Percentiles rank a stretch among this genome's conserved stretches.
These are phyloP conservation scores for Nesidiocoris tenuis DNA, from an alignment of 2,888 invertebrate genomes.

Conservation along the genomic window DNA sequence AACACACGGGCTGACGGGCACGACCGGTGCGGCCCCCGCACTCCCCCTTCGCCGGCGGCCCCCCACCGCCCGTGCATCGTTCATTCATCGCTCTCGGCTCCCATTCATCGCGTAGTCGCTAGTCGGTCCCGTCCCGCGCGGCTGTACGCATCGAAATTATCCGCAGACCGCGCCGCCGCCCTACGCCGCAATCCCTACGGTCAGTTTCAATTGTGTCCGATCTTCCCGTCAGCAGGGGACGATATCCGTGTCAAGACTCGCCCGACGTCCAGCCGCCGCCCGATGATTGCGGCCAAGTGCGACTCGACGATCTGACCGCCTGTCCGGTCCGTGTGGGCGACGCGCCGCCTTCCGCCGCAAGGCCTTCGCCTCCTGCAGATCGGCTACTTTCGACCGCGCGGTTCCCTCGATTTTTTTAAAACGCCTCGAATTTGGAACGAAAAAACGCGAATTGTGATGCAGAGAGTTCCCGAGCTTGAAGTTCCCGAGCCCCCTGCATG, in stretches of 20 bases:
- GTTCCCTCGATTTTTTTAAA: neutral
- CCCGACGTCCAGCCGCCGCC: too few species aligned
- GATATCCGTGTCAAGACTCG: too few species aligned
- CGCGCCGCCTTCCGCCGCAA: neutral
- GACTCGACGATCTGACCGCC: neutral
- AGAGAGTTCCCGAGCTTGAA: slow-evolving; percentile 43
- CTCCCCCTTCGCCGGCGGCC: neutral
- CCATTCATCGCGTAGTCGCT: neutral
- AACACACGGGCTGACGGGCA: too few species aligned
- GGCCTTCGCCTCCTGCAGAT: neutral
- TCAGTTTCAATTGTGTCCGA: too few species aligned
- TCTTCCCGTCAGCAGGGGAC: too few species aligned
- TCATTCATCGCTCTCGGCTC: neutral
- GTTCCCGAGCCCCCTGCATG: slow-evolving; percentile 37
- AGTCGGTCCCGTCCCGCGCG: neutral
- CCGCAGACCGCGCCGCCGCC: neutral
- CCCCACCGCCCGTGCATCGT: neutral
- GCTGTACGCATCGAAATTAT: neutral
- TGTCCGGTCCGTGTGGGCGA: neutral
- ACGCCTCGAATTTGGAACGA: neutral
- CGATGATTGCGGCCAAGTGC: too few species aligned
- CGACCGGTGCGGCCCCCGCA: too few species aligned
- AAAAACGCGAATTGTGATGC: slow-evolving; percentile 38
- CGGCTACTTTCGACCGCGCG: too few species aligned
- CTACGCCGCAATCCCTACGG: neutral